Base-by-base conservation (phyloP, 2,113 vertebrate genomes). In the Polypterus bichir region DNA sequence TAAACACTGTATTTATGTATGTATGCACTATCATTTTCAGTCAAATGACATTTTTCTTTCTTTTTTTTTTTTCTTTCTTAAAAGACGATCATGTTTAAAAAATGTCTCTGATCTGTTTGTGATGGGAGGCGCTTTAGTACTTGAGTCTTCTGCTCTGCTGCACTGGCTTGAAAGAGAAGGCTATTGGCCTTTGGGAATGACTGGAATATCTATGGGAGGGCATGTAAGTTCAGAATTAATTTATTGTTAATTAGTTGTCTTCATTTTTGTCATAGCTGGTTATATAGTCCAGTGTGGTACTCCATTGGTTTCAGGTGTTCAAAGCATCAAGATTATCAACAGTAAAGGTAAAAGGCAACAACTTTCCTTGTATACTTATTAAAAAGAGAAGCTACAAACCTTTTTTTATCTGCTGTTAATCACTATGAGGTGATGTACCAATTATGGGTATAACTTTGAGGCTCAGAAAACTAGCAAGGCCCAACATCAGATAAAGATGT, bases 151-250 rank as follows among this genome's bases (percentile, higher is more conserved):
- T 2, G 91, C 82, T 59, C 89, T 99, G 57, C 83, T 99, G 58
- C 91, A 88, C 63, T 99, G 96, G 96, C 84, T 99, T 66, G 92
- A 98, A 71, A 84, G 91, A 65, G 91, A 97, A 82, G 95, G 95
- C 52, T 98, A 92, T 76, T 93, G 94, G 80, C 96, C 96, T 0
- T 81, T 99, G 46, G 94, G 92, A 66, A 93, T 99, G 90, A 99
- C 94, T 2, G 96, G 96, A 61, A 97, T 98, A 81, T 99, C 96
- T 71, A 98, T 99, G 95, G 96, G 95, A 70, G 96, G 96, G 81
- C 94, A 98, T 64, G 94, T 99, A 83, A 91, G 91, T 79, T 66
- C 72, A 5, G 6, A 51, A 9, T 51, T 7, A 51, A 51, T 6
- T 6, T 7, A 6, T 2, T 51, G 49, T 9, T 51, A 51, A 51